Base-by-base conservation (phyloP, 2,888 invertebrate species). In the Dermolepida albohirtum region DNA sequence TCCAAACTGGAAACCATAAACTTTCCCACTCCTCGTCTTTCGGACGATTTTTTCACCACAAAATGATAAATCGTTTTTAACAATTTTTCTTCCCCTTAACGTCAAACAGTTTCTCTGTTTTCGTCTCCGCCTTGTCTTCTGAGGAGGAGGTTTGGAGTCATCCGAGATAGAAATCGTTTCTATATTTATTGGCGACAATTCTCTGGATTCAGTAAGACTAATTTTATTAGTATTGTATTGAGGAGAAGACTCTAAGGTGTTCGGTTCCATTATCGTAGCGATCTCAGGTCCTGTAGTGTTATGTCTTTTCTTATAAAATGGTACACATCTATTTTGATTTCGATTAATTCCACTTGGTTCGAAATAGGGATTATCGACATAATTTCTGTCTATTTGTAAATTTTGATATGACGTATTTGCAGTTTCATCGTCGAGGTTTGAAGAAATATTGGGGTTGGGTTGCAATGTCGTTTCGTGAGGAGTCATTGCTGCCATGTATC, bases 21-120 rank as follows among this genome's bases (percentile, higher is more conserved):
- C 51, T 27, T 64, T 64, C 12, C 64, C 64, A 14, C 64, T 64
- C 16, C 64, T 51, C 1, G 64, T 64, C 27, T 64, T 64, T 5
- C 64, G 51, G 6, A 64, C 41, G 14, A 64, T 6, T 6, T 40
- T 64, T 22, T 52, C 51, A 12, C 64, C 41, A 14, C 41, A 41
- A 44, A 59, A 44, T 1, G 41, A n/a, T 4, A 64, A 29, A 11
- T 64, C 64, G 7, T 41, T 64, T 49, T 64, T 39, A 6, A 43
- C n/a, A 11, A 51, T 41, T 14, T 51, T 64, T n/a, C 64, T 17
- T 12, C 52, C 43, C 41, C 64, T 51, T 22, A 64, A 34, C 8
- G 64, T 43, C 41, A 64, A 40, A 6, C 27, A 64, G 39, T 64
- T 64, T 10, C 51, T 50, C 27, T 34, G n/a, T 27, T 16, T 44